A percentile compares a stretch with the other conserved stretches of the same genome.
Conservation (phyloP, 2,888 invertebrate species). For the Lasioglossum zephyrum region DNA sequence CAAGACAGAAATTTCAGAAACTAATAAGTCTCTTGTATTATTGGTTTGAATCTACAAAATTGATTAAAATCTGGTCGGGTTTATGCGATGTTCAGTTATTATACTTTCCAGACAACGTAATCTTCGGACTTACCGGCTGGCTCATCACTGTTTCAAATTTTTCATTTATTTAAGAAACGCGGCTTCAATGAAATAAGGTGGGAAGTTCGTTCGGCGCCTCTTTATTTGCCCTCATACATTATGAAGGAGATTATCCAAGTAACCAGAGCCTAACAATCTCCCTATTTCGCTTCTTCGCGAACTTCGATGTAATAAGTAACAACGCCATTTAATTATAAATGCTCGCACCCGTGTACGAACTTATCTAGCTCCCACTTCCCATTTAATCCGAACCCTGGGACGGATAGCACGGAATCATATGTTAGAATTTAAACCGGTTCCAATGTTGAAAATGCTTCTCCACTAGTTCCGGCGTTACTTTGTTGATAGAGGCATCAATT, state of each 20-base stretch:
- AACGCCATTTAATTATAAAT: constrained; percentile 82
- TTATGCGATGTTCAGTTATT: background rate
- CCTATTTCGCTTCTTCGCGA: constrained; percentile 76
- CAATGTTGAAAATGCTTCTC: constrained; percentile 35
- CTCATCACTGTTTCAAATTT: background rate
- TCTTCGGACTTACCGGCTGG: background rate
- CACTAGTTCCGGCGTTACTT: constrained; percentile 16
- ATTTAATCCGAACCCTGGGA: constrained; percentile 65
- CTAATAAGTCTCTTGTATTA: background rate
- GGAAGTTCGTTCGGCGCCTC: constrained; percentile 41
- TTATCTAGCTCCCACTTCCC: constrained; percentile 68
- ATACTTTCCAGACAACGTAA: background rate
- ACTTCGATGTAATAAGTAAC: constrained; percentile 81
- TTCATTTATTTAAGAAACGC: background rate
- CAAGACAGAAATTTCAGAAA: too few species aligned
- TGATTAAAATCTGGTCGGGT: background rate
- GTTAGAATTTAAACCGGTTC: constrained; percentile 56
- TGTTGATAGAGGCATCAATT: constrained; percentile 40
- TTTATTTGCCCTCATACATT: constrained; percentile 74
- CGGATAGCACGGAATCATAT: constrained; percentile 56
- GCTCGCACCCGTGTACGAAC: constrained; percentile 74
- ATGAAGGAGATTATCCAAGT: constrained; percentile 78
- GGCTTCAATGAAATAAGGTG: constrained; percentile 6
- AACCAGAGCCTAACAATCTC: constrained; percentile 77
- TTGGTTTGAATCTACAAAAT: background rate